A percentile compares a stretch with the other conserved stretches of the same genome.
phyloP scores from a whole-genome alignment of 2,888 invertebrate species.

The Caenorhabditis zanzibari region DNA sequence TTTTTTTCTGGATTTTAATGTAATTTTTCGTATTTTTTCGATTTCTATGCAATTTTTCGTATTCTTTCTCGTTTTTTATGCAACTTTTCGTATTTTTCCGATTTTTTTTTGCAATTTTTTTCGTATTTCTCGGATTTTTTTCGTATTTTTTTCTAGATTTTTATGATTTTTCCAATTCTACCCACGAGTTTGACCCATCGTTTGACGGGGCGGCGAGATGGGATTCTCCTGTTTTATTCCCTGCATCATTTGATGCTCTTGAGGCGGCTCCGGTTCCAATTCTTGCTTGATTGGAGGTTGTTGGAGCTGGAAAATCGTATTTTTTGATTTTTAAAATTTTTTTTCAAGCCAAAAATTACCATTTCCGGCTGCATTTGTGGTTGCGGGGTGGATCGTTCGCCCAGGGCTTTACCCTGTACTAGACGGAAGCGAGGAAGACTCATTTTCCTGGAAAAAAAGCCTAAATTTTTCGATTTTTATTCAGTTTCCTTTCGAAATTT shows the following conservation, averaged over 20 bases:
- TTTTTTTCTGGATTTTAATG: background rate
- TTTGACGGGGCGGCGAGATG: slow-evolving; percentile 7
- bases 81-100: too few relatives aligned
- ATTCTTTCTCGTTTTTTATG: too few relatives aligned
- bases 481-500: too few relatives aligned
- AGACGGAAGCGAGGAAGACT: slow-evolving; percentile 67
- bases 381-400: slow-evolving; percentile 61
- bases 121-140: too few relatives aligned
- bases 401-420: slow-evolving; percentile 68
- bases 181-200: slow-evolving; percentile 1
- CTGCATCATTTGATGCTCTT: background rate
- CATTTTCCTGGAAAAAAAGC: too few relatives aligned
- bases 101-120: too few relatives aligned
- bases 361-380: slow-evolving; percentile 11
- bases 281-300: background rate
- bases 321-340: background rate
- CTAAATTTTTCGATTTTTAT: too few relatives aligned
- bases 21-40: too few relatives aligned
- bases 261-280: background rate
- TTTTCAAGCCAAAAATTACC: slow-evolving; percentile 6
- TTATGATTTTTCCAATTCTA: too few relatives aligned
- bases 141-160: too few relatives aligned
- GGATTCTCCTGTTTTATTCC: slow-evolving; percentile 15
- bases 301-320: too few relatives aligned
- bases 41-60: too few relatives aligned